Evolutionary conservation across 2,888 invertebrate genomes (phyloP).

Genomic region (Pogonocherus hispidulus): DNA sequence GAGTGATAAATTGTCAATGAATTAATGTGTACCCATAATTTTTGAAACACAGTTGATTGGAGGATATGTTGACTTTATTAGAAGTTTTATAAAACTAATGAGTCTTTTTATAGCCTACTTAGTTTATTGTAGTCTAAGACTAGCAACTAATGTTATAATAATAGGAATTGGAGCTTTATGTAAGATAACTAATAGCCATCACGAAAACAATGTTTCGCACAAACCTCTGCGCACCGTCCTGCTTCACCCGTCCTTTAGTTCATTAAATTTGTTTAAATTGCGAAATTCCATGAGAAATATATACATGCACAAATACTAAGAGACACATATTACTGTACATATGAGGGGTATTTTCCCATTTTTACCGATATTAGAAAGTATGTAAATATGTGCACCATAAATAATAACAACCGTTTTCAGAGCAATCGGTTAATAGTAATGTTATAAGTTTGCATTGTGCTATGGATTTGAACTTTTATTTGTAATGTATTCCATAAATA

Average conservation of each 20-base stretch:
- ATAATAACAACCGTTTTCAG: too few species aligned
- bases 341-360: neutral
- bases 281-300: conserved; percentile 3
- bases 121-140: neutral
- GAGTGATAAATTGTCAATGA: conserved; percentile 33
- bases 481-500: neutral
- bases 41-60: conserved; percentile 1
- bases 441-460: too few species aligned
- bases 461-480: too few species aligned
- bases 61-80: conserved; percentile 19
- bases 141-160: neutral
- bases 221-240: conserved; percentile 52
- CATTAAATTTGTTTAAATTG: conserved; percentile 18
- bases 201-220: conserved; percentile 8
- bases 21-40: neutral
- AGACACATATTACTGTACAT: conserved; percentile 7
- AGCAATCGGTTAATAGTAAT: too few species aligned
- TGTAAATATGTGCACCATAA: too few species aligned
- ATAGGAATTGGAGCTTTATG: conserved; percentile 12
- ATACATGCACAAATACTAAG: conserved; percentile 16
- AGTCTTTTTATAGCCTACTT: conserved; percentile 1
- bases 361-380: neutral
- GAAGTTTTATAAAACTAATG: conserved; percentile 15
- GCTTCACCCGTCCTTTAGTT: conserved; percentile 54
- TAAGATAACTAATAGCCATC: neutral